phyloP scores from a whole-genome alignment of 2,888 invertebrate species.

The Cremastinae sp. region DNA sequence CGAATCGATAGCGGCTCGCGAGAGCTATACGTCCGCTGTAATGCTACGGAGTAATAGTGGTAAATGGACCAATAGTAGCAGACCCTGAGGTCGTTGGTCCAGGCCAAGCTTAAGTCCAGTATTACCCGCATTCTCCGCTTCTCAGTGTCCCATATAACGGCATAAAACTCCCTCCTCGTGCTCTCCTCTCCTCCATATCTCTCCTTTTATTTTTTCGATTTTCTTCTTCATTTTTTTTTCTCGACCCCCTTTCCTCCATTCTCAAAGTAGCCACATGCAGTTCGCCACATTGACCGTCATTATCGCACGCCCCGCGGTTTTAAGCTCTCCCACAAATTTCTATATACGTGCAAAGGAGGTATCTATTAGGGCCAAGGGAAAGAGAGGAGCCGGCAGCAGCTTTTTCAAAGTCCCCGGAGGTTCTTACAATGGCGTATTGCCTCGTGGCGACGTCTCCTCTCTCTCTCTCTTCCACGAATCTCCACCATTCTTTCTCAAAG shows the following conservation, averaged over 20 bases:
- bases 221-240: not conserved
- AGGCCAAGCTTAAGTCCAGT: conserved; percentile 33
- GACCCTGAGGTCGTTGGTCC: conserved; percentile 38
- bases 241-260: conserved; percentile 10
- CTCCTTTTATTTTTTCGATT: not conserved
- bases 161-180: conserved; percentile 3
- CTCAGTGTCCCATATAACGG: conserved; percentile 14
- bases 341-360: conserved; percentile 38
- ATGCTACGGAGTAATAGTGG: conserved; percentile 9
- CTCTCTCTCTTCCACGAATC: conserved; percentile 36
- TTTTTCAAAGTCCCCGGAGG: conserved; percentile 47
- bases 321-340: conserved; percentile 64
- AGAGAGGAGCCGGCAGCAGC: conserved; percentile 51
- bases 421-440: conserved; percentile 62
- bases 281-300: conserved; percentile 72
- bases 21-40: conserved; percentile 19
- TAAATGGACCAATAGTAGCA: conserved; percentile 40
- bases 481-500: conserved; percentile 35
- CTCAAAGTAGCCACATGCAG: conserved; percentile 32
- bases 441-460: conserved; percentile 56
- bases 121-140: conserved; percentile 15
- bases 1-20: conserved; percentile 54
- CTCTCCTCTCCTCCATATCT: conserved; percentile 17
- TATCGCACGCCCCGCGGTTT: conserved; percentile 76
- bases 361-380: not conserved